phyloP scores from a whole-genome alignment of 2,888 invertebrate genomes.

The Corbicula japonica region DNA sequence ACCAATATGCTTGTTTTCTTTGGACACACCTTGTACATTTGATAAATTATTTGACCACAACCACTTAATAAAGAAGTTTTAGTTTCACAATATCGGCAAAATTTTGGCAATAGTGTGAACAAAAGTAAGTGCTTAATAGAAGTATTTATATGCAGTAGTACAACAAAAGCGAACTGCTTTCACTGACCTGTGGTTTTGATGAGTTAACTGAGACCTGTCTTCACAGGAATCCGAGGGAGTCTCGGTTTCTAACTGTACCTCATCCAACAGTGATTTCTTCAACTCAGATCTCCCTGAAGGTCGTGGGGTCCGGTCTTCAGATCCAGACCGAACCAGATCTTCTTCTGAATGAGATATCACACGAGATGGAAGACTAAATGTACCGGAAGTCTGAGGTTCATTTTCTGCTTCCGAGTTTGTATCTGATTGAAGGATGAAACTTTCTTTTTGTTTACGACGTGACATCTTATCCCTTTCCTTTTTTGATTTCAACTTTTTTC shows the following conservation, averaged over 20 bases:
- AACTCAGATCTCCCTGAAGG: constrained; percentile 8
- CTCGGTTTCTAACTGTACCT: constrained; percentile 71
- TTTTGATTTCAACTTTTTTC: constrained; percentile 72
- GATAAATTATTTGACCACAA: too few relatives aligned
- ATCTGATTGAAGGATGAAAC: constrained; percentile 69
- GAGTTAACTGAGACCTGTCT: constrained; percentile 45
- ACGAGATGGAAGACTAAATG: constrained; percentile 1
- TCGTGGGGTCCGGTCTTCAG: constrained; percentile 58
- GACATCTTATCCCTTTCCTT: constrained; percentile 70
- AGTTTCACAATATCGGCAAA: too few relatives aligned
- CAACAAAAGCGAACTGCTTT: too few relatives aligned
- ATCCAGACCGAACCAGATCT: constrained; percentile 63
- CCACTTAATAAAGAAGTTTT: too few relatives aligned
- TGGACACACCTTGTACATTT: too few relatives aligned
- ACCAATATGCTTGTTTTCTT: too few relatives aligned
- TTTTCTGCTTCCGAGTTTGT: constrained; percentile 65
- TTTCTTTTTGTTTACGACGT: constrained; percentile 69
- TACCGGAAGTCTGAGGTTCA: constrained; percentile 7
- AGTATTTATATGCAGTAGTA: too few relatives aligned
- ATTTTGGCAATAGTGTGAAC: too few relatives aligned
- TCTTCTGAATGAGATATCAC: constrained; percentile 54
- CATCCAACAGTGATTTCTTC: constrained; percentile 66
- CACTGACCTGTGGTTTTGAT: too few relatives aligned
- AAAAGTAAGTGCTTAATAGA: too few relatives aligned
- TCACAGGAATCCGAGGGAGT: constrained; percentile 61